Percentiles rank a stretch among this genome's conserved stretches.
phyloP scores from a whole-genome alignment of 2,797 vertebrate species.

The Buceros bicornis region DNA sequence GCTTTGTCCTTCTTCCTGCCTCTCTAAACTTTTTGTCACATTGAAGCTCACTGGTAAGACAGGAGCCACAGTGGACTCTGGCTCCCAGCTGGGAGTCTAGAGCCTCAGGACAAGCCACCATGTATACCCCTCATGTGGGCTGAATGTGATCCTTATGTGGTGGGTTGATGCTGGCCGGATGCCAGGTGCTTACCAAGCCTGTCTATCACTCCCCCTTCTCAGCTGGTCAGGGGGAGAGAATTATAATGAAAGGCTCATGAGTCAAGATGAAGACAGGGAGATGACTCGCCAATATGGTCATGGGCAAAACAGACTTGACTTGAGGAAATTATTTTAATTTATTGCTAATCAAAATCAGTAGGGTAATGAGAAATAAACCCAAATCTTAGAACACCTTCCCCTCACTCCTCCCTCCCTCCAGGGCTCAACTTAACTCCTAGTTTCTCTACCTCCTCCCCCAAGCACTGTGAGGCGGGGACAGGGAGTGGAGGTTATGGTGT shows the following conservation, averaged over 20 bases:
- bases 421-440: background rate
- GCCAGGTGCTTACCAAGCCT: background rate
- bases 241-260: fast-evolving
- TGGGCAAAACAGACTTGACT: background rate
- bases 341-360: background rate
- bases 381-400: background rate
- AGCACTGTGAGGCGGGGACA: fast-evolving
- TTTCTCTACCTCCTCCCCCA: background rate
- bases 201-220: background rate
- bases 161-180: background rate
- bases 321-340: background rate
- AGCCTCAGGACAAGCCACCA: background rate
- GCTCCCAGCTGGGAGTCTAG: background rate
- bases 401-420: background rate
- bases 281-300: background rate
- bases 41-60: background rate
- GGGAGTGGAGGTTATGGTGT: background rate
- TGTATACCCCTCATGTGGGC: background rate
- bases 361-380: background rate
- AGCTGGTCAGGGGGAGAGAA: background rate
- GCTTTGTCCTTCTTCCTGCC: background rate
- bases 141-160: background rate
- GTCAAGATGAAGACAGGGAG: background rate
- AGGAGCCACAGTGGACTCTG: background rate
- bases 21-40: background rate